These are phyloP conservation scores for Parasteatoda tepidariorum DNA, from an alignment of 1,140 invertebrate species.

Conservation along the genomic window DNA sequence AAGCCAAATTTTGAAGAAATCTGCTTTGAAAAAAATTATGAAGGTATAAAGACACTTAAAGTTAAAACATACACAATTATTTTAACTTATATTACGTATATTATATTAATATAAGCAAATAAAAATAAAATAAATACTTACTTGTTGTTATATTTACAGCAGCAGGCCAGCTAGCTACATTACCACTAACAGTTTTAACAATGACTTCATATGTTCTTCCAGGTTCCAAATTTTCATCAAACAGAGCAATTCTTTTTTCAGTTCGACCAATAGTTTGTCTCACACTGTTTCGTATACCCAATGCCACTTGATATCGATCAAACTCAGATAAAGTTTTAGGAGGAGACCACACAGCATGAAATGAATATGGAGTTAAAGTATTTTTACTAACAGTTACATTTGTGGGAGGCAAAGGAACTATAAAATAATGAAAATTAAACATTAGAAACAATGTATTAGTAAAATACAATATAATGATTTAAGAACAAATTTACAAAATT, in stretches of 20 bases:
- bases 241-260: conserved; percentile 75
- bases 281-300: conserved; percentile 75
- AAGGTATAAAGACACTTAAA: too few relatives aligned
- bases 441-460: background rate
- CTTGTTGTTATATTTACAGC: conserved; percentile 83
- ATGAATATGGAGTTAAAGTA: conserved; percentile 74
- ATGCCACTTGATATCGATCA: conserved; percentile 89
- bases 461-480: too few relatives aligned
- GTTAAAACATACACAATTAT: too few relatives aligned
- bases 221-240: conserved; percentile 83
- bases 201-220: conserved; percentile 89
- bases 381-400: conserved; percentile 84
- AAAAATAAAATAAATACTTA: conserved; percentile 32
- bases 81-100: too few relatives aligned
- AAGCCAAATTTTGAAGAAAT: too few relatives aligned
- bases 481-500: background rate
- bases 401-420: conserved; percentile 83
- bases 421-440: background rate
- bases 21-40: too few relatives aligned
- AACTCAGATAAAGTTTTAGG: conserved; percentile 78
- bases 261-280: conserved; percentile 78
- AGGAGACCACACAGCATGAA: conserved; percentile 75
- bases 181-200: conserved; percentile 92
- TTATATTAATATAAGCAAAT: too few relatives aligned
- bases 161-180: conserved; percentile 91